Base-by-base conservation (phyloP, 2,113 vertebrate genomes). In the Sinocyclocheilus maitianheensis region DNA sequence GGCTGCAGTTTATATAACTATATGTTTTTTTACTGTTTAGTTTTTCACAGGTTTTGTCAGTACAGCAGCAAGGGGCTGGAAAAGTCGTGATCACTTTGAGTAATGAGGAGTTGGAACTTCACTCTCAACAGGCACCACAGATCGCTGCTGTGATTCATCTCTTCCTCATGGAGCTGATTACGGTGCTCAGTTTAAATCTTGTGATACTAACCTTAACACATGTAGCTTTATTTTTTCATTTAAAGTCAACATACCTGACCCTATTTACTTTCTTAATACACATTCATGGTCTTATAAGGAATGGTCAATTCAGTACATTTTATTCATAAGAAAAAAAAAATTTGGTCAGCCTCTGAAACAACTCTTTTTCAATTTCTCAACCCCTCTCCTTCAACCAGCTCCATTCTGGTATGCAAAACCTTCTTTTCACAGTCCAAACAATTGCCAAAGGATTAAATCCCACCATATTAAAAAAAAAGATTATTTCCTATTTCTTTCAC, bases 31-130 rank as follows among this genome's bases (percentile, higher is more conserved):
- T 48, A n/a, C 86, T 88, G 86, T 20, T n/a, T 87, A 99, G 98
- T 85, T 99, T 97, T 93, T 95, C 97, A 77, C 97, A 99, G 69
- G 85, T 99, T 84, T 91, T 99, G 85, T 95, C 95, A 0, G 92
- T 97, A 62, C 92, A 96, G 69, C 93, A 95, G 86, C 86, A 30
- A n/a, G 90, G 80, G 6, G 5, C 58, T 37, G 85, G 83, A 24
- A 83, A 60, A 11, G 92, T 99, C 80, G 90, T 94, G 37, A 92
- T 99, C 89, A 93, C 91, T 8, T 89, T 99, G 87, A 96, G 90
- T 88, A 91, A 75, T 9, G 97, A 99, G 67, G 93, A 95, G 81
- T 85, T 99, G 77, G 62, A 94, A 60, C 88, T 99, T 67, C 87
- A 90, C 83, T 96, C 97, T 0, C 60, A 79, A 0, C 93, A 92